Conservation (phyloP, 2,113 vertebrate species). For the Charina bottae region DNA sequence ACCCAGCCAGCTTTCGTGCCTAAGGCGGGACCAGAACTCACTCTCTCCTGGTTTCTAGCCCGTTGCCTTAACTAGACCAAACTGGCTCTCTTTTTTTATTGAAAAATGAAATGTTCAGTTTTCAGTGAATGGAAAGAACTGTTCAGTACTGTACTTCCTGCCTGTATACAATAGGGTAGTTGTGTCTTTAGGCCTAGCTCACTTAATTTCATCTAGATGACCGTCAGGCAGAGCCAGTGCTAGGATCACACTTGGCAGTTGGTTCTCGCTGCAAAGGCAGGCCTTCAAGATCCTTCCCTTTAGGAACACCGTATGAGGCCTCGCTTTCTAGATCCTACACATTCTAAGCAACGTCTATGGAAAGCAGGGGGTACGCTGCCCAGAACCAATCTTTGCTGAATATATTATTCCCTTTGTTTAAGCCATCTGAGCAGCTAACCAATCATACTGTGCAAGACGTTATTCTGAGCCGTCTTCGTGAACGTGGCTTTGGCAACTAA, state of each 20-base stretch:
- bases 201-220: not conserved
- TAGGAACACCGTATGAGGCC: not conserved
- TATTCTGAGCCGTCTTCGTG: not conserved
- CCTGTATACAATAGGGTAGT: not conserved
- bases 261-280: not conserved
- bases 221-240: too few relatives aligned
- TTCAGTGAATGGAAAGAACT: not conserved
- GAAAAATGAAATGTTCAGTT: not conserved
- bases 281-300: not conserved
- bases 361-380: not conserved
- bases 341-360: not conserved
- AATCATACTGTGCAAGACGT: not conserved
- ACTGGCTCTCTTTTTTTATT: too few relatives aligned
- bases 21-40: too few relatives aligned
- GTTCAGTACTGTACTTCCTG: not conserved
- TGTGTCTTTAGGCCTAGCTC: not conserved
- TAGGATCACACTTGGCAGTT: not conserved
- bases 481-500: conserved; percentile 12
- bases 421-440: not conserved
- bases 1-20: too few relatives aligned
- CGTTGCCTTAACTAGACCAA: too few relatives aligned
- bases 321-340: not conserved
- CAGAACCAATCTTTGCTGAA: not conserved
- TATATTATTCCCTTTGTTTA: not conserved
- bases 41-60: too few relatives aligned